Evolutionary conservation across 2,888 invertebrate species (phyloP), one percentile per base, ranked within the genome.

Genomic region (Dasysyrphus albostriatus): DNA sequence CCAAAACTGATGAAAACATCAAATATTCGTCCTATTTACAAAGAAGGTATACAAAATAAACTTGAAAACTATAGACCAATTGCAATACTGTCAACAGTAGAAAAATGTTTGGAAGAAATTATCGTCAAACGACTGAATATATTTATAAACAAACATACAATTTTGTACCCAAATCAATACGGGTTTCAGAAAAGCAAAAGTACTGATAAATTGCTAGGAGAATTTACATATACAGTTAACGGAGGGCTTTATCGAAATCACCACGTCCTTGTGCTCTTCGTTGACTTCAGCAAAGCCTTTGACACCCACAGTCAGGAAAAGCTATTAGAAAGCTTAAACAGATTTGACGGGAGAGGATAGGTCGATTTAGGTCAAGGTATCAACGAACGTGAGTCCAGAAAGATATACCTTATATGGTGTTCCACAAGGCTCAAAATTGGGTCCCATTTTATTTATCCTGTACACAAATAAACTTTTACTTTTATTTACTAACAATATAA

Each of bases 351-450:
- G 37, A 12, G 12, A 65, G 56, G 34, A 75, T 16, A 63, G 63
- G 16, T 16, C 12, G 10, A 63, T 63, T 10, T 7, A 54, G 16
- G 74, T 54, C 16, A 74, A 54, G 24, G 24, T 74, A 12, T 54
- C 54, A 6, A 7, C 14, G 6, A 16, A 24, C 29, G 6, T 51
- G 6, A 42, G 51, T 51, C n/a, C n/a, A 5, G n/a, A 29, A 63
- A 63, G 14, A 56, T 4, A 8, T 9, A 56, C 4, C 3, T 9
- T 16, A 76, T 56, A 44, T 34, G 65, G 34, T 56, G 65, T 74
- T n/a, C 37, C 47, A 59, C 59, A 73, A 58, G 61, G 73, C 6
- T 49, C 47, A n/a, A 24, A 59, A 73, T 24, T 73, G 37, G 37
- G 61, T 0, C 39, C 61, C 0, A 61, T 39, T 6, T 49, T 59